Evolutionary conservation across 1,140 invertebrate species (phyloP), one percentile per base, ranked within the genome.

Genomic region (Amphibalanus amphitrite): DNA sequence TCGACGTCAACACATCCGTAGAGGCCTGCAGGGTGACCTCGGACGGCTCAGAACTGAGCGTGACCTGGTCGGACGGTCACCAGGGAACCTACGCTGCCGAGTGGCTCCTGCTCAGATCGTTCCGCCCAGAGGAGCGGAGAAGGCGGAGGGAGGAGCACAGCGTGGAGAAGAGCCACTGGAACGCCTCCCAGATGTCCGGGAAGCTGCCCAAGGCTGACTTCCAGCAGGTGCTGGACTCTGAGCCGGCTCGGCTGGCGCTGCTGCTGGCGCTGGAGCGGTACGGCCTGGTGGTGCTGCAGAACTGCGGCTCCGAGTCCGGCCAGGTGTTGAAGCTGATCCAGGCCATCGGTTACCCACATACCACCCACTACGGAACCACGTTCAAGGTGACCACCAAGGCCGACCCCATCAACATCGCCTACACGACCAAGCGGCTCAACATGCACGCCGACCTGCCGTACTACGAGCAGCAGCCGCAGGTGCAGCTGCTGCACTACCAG

Each of bases 381-480:
- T 89, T 87, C 75, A 79, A 83, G 25, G 87, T 89, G 0, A 82
- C 84, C 77, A 82, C 84, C 67, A 86, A 88, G 71, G 78, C 81
- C 10, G 85, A 85, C 38, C 86, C 88, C 8, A 86, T 83, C 74
- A 89, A 89, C 75, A 84, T 88, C 3, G 88, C 88, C 17, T 89
- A 89, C 74, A 80, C 87, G 25, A 84, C 84, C 1, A 82, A 82
- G 71, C 82, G 84, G 64, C 80, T 89, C 71, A 86, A 87, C 74
- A 79, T 89, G 71, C 87, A 89, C 75, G 85, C 84, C 8, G 87
- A 89, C 77, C 80, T 89, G 70, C 88, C 88, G 3, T 89, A 89
- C 76, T 89, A 89, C 76, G 84, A 87, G 75, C 88, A 89, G 76
- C 86, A 84, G 72, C 88, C 88, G 0, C 69, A 82, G 81, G 75